Base-by-base conservation (phyloP, 2,888 invertebrate species). In the Diadegma fenestrale region DNA sequence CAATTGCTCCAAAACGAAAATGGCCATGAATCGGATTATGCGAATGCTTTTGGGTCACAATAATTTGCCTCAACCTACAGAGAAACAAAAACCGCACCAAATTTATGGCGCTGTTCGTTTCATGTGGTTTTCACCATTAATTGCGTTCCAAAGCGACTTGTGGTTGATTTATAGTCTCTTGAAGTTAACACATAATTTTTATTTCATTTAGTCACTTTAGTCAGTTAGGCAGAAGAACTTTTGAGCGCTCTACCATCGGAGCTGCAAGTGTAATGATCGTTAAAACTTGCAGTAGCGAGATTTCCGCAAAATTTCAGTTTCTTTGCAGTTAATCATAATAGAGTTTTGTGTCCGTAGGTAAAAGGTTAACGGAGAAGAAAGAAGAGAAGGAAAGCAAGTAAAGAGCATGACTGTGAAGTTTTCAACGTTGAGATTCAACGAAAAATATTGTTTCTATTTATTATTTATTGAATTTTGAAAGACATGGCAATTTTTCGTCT, bases 321-420 rank as follows among this genome's bases (percentile, higher is more conserved):
- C 1, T 58, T 58, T 58, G 3, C 6, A 58, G 0, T 26, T 3
- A 26, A 54, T 22, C 22, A 22, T 5, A 22, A 58, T 58, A 12
- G 22, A 58, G 26, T 58, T 26, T 14, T 12, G 12, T 4, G 12
- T 58, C 37, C 33, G 17, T 41, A 14, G 1, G 71, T 37, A 61
- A 66, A 73, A 5, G 30, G 41, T 77, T 69, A 41, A 68, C 48
- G 37, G 26, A 76, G 66, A 82, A 78, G 12, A 77, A 54, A 64
- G 48, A 48, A 64, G 12, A 37, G 1, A 12, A n/a, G 10, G 14
- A 48, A 77, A 71, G 78, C 64, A 54, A 43, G 73, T 69, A 54
- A n/a, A n/a, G n/a, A n/a, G n/a, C n/a, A n/a, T n/a, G n/a, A n/a
- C n/a, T n/a, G n/a, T n/a, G n/a, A n/a, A n/a, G n/a, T n/a, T n/a